Evolutionary conservation across 2,888 invertebrate species (phyloP), one percentile per base, ranked within the genome.

Genomic region (Thera obeliscata): DNA sequence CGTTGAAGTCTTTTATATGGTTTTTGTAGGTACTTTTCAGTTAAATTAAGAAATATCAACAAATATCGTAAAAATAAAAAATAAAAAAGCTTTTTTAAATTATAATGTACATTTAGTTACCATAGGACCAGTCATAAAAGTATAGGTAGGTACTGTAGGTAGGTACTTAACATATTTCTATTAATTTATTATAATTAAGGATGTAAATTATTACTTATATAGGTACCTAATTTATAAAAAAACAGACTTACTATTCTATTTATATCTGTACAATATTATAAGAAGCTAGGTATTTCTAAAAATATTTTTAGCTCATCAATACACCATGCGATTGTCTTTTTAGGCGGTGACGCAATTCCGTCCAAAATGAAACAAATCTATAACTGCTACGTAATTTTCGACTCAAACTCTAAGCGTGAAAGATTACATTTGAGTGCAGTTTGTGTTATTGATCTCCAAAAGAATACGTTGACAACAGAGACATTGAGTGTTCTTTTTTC

Each of bases 391-490:
- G 58, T 67, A 5, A 83, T 76, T 79, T 65, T 75, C 64, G 77
- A 81, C 78, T 76, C 74, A 83, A 80, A 48, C 0, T 0, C 1
- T 0, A 8, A 0, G 0, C 0, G 62, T 77, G 87, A 81, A 74
- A 82, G 71, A 73, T 78, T 83, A 48, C 50, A 52, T 67, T 77
- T 35, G 8, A 3, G 66, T 43, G 57, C 55, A 22, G 49, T 49
- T 35, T 38, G 9, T 66, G 65, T 63, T 68, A 84, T 88, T 87
- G 89, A 87, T 87, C 87, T 87, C 86, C 83, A 82, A 91, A 88
- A 89, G 92, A 91, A 91, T 90, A 78, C 90, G 92, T 92, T 93
- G 93, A 93, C 93, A 93, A 93, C 91, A 90, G 91, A 93, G 91
- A 93, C 91, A 92, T 93, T 86, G 90, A 86, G 85, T 87, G 85